Conservation (phyloP, 2,113 vertebrate genomes). For the Mus pahari region DNA sequence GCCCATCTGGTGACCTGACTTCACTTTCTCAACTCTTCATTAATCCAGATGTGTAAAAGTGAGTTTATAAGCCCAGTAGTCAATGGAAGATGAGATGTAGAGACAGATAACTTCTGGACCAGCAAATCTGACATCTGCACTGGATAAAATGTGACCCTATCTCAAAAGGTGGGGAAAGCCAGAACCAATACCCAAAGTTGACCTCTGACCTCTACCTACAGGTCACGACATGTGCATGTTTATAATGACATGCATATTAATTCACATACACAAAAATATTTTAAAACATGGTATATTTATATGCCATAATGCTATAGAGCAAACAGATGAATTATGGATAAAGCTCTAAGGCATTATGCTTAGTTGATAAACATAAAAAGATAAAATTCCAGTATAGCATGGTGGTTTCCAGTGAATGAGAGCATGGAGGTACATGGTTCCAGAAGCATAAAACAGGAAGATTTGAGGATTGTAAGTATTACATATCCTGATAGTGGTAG, state of each 20-base stretch:
- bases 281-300: neutral
- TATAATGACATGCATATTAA: neutral
- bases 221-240: too few species aligned
- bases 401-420: neutral
- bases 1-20: neutral
- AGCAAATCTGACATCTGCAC: too few species aligned
- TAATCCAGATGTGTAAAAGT: neutral
- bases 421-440: neutral
- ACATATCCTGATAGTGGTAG: neutral
- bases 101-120: neutral
- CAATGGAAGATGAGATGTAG: neutral
- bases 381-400: neutral
- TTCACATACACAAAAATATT: neutral
- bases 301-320: neutral
- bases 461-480: neutral
- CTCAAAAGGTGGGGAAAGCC: neutral
- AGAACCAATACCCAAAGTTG: neutral
- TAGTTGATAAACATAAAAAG: neutral
- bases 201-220: neutral
- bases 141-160: neutral
- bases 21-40: too few species aligned
- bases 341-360: neutral
- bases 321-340: neutral
- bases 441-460: neutral
- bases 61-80: neutral